phyloP scores from a whole-genome alignment of 2,113 vertebrate genomes.

The Amia ocellicauda region DNA sequence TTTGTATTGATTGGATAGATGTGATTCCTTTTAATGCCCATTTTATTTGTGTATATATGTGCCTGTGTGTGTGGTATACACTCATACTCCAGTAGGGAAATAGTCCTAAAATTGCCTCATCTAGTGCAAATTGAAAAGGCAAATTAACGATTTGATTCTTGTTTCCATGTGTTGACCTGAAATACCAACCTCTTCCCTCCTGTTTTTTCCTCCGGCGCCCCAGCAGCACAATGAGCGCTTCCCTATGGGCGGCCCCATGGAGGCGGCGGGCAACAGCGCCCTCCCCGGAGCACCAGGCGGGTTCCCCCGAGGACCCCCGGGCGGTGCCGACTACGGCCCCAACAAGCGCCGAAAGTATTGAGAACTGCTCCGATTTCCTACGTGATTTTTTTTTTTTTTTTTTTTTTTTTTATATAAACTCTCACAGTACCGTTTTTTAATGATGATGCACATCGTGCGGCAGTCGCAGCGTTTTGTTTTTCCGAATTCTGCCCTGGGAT shows the following conservation, averaged over 20 bases:
- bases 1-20: no score
- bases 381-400: background rate
- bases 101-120: no score
- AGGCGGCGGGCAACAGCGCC: slow-evolving; percentile 48
- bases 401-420: slow-evolving; percentile 27
- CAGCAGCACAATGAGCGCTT: background rate
- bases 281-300: slow-evolving; percentile 48
- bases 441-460: slow-evolving; percentile 17
- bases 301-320: slow-evolving; percentile 53
- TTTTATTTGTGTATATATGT: no score
- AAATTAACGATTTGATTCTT: no score
- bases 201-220: background rate
- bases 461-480: slow-evolving; percentile 1
- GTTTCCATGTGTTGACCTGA: no score
- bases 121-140: no score
- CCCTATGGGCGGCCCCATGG: background rate
- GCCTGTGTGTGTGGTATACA: no score
- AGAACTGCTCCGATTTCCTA: slow-evolving; percentile 15
- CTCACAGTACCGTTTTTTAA: slow-evolving; percentile 14
- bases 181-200: background rate
- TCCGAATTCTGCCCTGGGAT: background rate
- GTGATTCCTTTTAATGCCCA: no score
- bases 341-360: slow-evolving; percentile 69
- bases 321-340: slow-evolving; percentile 58
- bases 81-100: no score